Percentiles rank a stretch among this genome's conserved stretches.
phyloP scores from a whole-genome alignment of 2,113 vertebrate species.

The Ariopsis seemanni region DNA sequence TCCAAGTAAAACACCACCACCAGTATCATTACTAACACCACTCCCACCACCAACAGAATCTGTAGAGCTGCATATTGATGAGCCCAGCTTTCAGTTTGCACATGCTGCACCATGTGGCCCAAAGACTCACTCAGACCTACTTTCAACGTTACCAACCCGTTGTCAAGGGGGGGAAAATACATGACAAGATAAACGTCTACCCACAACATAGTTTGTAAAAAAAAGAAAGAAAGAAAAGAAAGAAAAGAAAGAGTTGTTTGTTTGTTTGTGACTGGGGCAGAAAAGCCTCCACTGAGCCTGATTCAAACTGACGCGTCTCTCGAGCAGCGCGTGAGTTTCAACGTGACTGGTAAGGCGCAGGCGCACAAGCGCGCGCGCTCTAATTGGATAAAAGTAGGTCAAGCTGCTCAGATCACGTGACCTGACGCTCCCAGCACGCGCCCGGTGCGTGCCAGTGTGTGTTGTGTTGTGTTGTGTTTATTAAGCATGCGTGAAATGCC shows the following conservation, averaged over 20 bases:
- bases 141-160: slow-evolving; percentile 56
- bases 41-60: neutral
- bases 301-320: neutral
- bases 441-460: slow-evolving; percentile 11
- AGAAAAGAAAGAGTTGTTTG: neutral
- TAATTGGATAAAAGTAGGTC: slow-evolving; percentile 75
- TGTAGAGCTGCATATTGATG: neutral
- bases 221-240: neutral
- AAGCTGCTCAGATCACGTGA: slow-evolving; percentile 65
- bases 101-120: slow-evolving; percentile 48
- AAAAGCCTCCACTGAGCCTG: neutral
- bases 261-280: neutral
- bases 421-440: slow-evolving; percentile 36
- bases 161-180: slow-evolving; percentile 45
- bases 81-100: slow-evolving; percentile 7
- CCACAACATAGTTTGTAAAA: neutral
- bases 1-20: neutral
- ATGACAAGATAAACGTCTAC: slow-evolving; percentile 22
- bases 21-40: no score
- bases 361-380: slow-evolving; percentile 15
- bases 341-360: slow-evolving; percentile 56
- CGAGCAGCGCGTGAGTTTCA: slow-evolving; percentile 60
- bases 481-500: neutral
- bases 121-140: slow-evolving; percentile 39
- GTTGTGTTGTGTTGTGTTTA: neutral